Conservation (phyloP, 2,888 invertebrate genomes). For the Globia sparganii region DNA sequence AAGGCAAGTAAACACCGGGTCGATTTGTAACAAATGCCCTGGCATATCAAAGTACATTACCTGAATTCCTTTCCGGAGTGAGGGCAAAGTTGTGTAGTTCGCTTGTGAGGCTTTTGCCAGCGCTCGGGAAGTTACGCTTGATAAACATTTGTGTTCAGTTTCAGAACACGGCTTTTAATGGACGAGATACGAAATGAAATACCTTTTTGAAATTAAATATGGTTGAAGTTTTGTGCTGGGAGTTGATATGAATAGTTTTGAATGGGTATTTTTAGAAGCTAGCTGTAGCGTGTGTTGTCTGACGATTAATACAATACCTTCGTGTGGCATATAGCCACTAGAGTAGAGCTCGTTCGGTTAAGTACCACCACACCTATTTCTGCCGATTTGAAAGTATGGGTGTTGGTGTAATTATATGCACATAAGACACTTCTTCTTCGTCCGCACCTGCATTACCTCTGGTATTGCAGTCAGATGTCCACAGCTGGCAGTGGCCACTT, state of each 20-base stretch:
- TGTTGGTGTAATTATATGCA: background rate
- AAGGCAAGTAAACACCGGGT: slow-evolving; percentile 46
- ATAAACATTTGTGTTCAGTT: slow-evolving; percentile 57
- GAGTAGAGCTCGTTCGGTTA: background rate
- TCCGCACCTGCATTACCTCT: background rate
- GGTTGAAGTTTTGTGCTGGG: slow-evolving; percentile 20
- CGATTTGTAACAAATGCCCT: slow-evolving; percentile 42
- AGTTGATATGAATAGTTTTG: slow-evolving; percentile 22
- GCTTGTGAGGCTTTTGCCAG: slow-evolving; percentile 35
- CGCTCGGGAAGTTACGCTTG: slow-evolving; percentile 46
- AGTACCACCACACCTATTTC: background rate
- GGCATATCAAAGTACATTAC: slow-evolving; percentile 36
- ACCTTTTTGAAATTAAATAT: slow-evolving; percentile 42
- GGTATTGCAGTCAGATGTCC: too few species aligned
- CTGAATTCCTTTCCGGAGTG: slow-evolving; percentile 46
- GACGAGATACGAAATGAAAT: slow-evolving; percentile 57
- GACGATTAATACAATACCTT: background rate
- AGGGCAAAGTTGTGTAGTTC: slow-evolving; percentile 49
- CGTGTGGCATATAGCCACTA: background rate
- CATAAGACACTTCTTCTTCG: background rate
- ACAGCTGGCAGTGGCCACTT: too few species aligned
- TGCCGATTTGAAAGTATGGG: background rate
- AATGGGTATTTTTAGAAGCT: slow-evolving; percentile 27
- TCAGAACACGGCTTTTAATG: slow-evolving; percentile 46
- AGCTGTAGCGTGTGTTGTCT: background rate